These are phyloP conservation scores for Noctilio leporinus DNA, from an alignment of 2,113 vertebrate species.

Conservation along the genomic window DNA sequence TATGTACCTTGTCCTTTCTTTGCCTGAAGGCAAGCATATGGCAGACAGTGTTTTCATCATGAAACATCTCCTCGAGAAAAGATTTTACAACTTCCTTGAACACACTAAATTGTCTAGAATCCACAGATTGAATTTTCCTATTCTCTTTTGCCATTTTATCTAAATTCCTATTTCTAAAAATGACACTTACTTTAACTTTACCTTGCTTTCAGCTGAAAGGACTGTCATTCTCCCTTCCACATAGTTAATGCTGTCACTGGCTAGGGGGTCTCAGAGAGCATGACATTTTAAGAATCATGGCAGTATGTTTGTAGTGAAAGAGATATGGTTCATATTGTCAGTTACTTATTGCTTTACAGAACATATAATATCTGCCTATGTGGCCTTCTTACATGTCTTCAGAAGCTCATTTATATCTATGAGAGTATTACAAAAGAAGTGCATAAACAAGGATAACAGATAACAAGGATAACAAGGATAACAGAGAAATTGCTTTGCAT, in stretches of 20 bases:
- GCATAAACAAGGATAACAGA: neutral
- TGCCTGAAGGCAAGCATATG: conserved; percentile 19
- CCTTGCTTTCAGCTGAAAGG: neutral
- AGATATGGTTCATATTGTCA: neutral
- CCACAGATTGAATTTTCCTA: neutral
- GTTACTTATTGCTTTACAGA: neutral
- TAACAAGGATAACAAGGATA: no score
- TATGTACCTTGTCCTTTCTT: neutral
- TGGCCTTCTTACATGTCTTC: neutral
- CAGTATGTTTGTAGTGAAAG: neutral
- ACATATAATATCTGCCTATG: neutral
- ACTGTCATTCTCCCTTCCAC: neutral
- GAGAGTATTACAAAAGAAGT: neutral
- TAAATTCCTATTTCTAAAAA: neutral
- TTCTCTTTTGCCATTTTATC: neutral
- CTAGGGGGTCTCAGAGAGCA: neutral
- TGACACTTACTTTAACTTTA: neutral
- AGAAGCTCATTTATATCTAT: neutral
- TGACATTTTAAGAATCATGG: neutral
- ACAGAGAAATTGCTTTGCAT: neutral
- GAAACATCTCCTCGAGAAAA: neutral
- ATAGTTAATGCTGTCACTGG: neutral
- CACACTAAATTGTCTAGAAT: neutral
- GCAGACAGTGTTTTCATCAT: neutral
- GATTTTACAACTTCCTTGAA: conserved; percentile 33